phyloP scores from a whole-genome alignment of 2,113 vertebrate species.

The Callipepla squamata region DNA sequence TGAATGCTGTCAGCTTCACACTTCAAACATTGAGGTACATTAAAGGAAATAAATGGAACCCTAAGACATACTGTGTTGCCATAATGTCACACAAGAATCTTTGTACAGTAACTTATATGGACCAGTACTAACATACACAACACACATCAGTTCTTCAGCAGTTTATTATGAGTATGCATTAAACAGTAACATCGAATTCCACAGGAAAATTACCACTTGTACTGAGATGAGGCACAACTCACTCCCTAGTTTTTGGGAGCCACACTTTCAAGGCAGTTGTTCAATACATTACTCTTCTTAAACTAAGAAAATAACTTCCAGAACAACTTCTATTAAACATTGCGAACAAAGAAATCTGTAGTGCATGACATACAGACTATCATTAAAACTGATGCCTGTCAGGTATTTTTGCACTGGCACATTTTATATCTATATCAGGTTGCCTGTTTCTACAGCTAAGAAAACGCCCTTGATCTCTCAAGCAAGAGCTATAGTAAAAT shows the following conservation, averaged over 20 bases:
- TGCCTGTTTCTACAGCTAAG: not conserved
- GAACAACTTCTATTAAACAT: not conserved
- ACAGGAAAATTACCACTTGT: not conserved
- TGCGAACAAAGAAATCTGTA: not conserved
- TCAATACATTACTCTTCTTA: not conserved
- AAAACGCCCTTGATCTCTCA: not conserved
- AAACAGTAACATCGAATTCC: not conserved
- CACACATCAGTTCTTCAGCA: accelerated
- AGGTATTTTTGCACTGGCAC: not conserved
- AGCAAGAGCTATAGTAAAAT: not conserved
- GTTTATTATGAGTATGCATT: not conserved
- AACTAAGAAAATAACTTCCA: not conserved
- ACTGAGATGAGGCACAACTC: not conserved
- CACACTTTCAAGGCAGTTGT: not conserved
- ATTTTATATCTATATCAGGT: not conserved
- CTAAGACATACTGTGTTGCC: not conserved
- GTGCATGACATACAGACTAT: accelerated
- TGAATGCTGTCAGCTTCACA: not conserved
- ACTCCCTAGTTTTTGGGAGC: not conserved
- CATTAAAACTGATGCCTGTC: not conserved
- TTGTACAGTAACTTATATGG: not conserved
- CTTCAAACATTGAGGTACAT: not conserved
- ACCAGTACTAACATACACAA: not conserved
- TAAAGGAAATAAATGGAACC: not conserved
- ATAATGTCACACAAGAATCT: not conserved